These are phyloP conservation scores for Carollia perspicillata DNA, from an alignment of 2,113 vertebrate species.

Conservation along the genomic window DNA sequence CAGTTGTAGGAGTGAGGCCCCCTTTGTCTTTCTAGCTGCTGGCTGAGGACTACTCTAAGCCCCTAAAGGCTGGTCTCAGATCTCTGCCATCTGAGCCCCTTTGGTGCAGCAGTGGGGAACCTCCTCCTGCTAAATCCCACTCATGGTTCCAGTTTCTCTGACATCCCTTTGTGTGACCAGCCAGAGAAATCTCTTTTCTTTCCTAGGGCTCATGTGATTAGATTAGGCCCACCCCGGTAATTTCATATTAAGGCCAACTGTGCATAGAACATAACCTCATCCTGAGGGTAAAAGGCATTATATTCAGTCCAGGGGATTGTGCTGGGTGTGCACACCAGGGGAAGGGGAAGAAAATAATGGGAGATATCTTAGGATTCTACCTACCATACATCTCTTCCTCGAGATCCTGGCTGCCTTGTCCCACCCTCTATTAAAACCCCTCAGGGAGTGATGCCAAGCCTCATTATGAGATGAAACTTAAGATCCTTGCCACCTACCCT, in stretches of 20 bases:
- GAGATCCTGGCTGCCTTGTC: background rate
- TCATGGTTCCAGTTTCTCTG: background rate
- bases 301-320: background rate
- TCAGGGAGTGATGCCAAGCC: background rate
- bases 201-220: background rate
- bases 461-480: background rate
- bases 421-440: background rate
- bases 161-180: background rate
- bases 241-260: background rate
- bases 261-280: background rate
- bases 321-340: background rate
- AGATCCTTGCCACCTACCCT: background rate
- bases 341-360: background rate
- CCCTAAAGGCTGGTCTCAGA: too few species aligned
- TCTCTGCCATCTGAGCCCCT: background rate
- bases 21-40: background rate
- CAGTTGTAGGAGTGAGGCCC: background rate
- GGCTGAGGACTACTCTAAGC: background rate
- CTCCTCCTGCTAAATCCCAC: background rate
- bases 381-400: background rate
- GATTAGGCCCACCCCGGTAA: background rate
- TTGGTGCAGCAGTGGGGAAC: background rate
- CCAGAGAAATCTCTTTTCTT: background rate
- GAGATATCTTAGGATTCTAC: background rate
- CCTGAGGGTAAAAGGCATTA: background rate